Percentiles rank a stretch among this genome's conserved stretches.
Evolutionary conservation across 2,888 invertebrate species (phyloP).

Genomic region (Serripes groenlandicus): DNA sequence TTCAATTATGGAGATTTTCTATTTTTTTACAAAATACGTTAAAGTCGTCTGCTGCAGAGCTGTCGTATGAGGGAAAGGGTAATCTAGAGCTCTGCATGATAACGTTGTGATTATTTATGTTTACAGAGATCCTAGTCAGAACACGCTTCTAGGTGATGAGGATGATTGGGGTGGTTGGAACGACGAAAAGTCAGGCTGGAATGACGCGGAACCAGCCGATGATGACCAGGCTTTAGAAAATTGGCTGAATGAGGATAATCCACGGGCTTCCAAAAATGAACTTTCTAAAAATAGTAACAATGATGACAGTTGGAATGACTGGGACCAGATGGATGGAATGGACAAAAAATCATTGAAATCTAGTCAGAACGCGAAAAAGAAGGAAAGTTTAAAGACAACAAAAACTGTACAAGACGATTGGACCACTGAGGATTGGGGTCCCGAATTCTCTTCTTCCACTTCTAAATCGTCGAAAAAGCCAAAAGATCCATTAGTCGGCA

Average conservation of each 20-base stretch:
- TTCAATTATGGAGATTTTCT: too few relatives aligned
- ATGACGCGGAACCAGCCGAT: slow-evolving; percentile 56
- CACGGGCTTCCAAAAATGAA: slow-evolving; percentile 67
- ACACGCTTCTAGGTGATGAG: slow-evolving; percentile 76
- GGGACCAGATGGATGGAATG: slow-evolving; percentile 71
- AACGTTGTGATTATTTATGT: neutral
- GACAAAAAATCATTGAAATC: slow-evolving; percentile 69
- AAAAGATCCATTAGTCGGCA: slow-evolving; percentile 81
- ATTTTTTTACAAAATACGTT: too few relatives aligned
- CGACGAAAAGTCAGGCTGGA: slow-evolving; percentile 70
- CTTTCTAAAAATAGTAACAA: slow-evolving; percentile 65
- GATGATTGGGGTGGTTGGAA: slow-evolving; percentile 78
- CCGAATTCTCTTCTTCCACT: slow-evolving; percentile 65
- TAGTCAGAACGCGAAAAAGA: slow-evolving; percentile 70
- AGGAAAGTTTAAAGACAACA: slow-evolving; percentile 65
- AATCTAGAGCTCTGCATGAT: neutral
- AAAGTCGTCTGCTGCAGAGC: too few relatives aligned
- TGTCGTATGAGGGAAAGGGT: too few relatives aligned
- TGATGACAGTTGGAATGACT: slow-evolving; percentile 74
- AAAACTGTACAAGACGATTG: slow-evolving; percentile 65
- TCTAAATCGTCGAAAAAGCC: slow-evolving; percentile 71
- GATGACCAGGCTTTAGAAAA: slow-evolving; percentile 81
- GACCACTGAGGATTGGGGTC: slow-evolving; percentile 79
- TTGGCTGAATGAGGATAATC: slow-evolving; percentile 80
- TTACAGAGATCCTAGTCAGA: slow-evolving; percentile 77